phyloP scores from a whole-genome alignment of 2,888 invertebrate genomes.

The Fabriciana adippe region DNA sequence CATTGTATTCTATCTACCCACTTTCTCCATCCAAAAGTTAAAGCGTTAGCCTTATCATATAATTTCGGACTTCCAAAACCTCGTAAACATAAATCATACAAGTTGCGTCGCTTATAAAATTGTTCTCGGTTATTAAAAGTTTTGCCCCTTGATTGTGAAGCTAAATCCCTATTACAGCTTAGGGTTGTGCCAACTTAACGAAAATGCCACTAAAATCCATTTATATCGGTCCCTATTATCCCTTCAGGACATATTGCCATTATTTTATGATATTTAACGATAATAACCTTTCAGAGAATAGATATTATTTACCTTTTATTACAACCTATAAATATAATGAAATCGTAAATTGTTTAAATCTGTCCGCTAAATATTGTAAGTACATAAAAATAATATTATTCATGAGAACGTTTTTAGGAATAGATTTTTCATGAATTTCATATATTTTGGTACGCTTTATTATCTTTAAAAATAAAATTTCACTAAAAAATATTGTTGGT shows the following conservation, averaged over 20 bases:
- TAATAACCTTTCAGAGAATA: background rate
- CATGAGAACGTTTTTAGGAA: no score
- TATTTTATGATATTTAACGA: conserved; percentile 8
- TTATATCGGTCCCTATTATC: conserved; percentile 71
- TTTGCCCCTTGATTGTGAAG: conserved; percentile 69
- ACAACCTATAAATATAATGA: background rate
- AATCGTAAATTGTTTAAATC: no score
- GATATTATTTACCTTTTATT: background rate
- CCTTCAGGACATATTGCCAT: conserved; percentile 43
- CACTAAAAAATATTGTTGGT: no score
- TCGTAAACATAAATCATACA: conserved; percentile 38
- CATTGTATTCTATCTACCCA: conserved; percentile 11
- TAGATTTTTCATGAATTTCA: no score
- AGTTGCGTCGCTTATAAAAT: conserved; percentile 54
- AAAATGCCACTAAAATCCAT: conserved; percentile 66
- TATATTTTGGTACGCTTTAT: no score
- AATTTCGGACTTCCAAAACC: conserved; percentile 32
- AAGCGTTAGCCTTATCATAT: conserved; percentile 32
- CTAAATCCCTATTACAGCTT: conserved; percentile 65
- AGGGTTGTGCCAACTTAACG: conserved; percentile 38
- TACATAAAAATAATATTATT: no score
- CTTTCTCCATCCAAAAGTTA: conserved; percentile 3
- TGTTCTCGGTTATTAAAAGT: conserved; percentile 70
- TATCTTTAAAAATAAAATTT: no score
- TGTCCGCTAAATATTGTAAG: no score